Evolutionary conservation across 2,888 invertebrate species (phyloP), one percentile per base, ranked within the genome.

Genomic region (Brachypterus glaber): DNA sequence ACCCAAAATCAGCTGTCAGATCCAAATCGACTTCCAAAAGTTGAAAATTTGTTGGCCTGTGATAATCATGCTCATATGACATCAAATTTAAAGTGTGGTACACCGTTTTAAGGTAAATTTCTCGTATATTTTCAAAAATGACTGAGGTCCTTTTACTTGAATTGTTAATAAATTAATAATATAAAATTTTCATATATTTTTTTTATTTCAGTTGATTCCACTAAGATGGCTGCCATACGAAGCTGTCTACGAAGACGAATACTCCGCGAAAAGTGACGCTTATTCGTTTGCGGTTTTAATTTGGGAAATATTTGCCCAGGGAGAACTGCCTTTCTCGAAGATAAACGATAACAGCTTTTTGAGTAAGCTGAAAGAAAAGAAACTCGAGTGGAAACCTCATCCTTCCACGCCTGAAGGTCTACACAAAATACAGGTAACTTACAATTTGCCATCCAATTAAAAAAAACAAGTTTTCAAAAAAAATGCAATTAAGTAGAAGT

Each of bases 171-270:
- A n/a, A n/a, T n/a, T n/a, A n/a, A n/a, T n/a, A n/a, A n/a, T n/a
- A n/a, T n/a, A n/a, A n/a, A n/a, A n/a, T n/a, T n/a, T n/a, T n/a
- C 12, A 27, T 7, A 21, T 9, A 21, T 7, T 21, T 21, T 7
- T 7, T 35, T 31, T 37, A 36, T 49, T 49, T 0, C 65, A 84
- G 74, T 75, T 84, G 51, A 76, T 93, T 31, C 92, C 93, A 0
- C 67, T 93, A 8, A 77, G 95, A 50, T 95, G 95, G 95, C 62
- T 92, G 62, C 86, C 93, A 0, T 74, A 78, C 12, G 95, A 96
- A 62, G 90, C 90, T 1, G 82, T 90, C 1, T 71, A 84, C 48
- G 92, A 93, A 53, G 88, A 88, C 40, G 91, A 92, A 45, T 91
- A 80, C 62, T 90, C 92, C 9, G 85, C 86, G 29, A 92, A 92